Evolutionary conservation across 1,140 invertebrate species (phyloP), one percentile per base, ranked within the genome.

Genomic region (Neodiprion virginianus): DNA sequence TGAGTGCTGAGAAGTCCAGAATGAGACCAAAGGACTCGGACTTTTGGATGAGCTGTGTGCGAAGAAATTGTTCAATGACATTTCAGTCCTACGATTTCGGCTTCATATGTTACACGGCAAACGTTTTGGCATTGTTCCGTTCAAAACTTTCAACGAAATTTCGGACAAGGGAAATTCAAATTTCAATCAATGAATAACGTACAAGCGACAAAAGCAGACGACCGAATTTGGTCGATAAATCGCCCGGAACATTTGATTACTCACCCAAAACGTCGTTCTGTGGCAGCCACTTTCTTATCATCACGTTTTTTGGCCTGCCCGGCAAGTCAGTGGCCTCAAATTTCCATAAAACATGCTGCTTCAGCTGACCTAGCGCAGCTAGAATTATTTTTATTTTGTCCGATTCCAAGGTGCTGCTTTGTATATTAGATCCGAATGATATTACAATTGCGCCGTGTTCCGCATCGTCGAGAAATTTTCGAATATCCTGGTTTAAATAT

Each of bases 21-120:
- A 78, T 95, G 93, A 0, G 93, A 93, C 48, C 95, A 92, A 76
- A 95, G 94, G 0, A 90, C 86, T 79, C 90, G 91, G 1, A 94
- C 87, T 76, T 94, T 94, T 1, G 89, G 88, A 87, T 94, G 93
- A 50, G 90, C 93, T 92, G 40, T 12, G 74, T 12, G 65, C 5
- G 68, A 76, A 69, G 66, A 48, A 21, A 67, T 17, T 69, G 53
- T 73, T 23, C 28, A 40, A 40, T 5, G 2, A 40, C 5, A 40
- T 3, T 5, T 40, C 28, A 2, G 28, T 40, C 28, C 28, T 40
- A 40, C 28, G 28, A 5, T 40, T 40, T 40, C 28, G 28, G 28
- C 28, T 40, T 40, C 5, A 40, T 40, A 40, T 40, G 28, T 40
- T 40, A 40, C 5, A 40, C 28, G 5, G 28, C 28, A 40, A 40